A percentile compares a stretch with the other conserved stretches of the same genome.
phyloP scores from a whole-genome alignment of 2,797 vertebrate species.

The Acanthurus leucopareius region DNA sequence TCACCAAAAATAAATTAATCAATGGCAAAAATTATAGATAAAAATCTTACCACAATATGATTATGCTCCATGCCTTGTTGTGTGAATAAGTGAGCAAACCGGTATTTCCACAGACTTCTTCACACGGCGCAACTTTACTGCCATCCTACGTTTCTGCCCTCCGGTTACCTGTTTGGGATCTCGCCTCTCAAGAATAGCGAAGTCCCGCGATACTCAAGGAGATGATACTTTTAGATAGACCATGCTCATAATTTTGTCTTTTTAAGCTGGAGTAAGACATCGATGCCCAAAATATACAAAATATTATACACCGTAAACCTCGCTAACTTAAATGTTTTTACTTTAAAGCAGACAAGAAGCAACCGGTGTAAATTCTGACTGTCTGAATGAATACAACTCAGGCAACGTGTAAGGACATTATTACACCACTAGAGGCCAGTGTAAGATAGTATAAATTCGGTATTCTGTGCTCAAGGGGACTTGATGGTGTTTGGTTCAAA shows the following conservation, averaged over 20 bases:
- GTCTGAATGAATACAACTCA: background rate
- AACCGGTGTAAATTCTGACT: background rate
- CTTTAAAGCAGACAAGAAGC: background rate
- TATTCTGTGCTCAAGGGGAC: rapidly evolving
- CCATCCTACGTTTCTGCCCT: slow-evolving; percentile 55
- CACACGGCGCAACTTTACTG: slow-evolving; percentile 45
- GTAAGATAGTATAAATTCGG: background rate
- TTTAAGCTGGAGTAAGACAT: background rate
- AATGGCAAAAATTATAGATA: background rate
- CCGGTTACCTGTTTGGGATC: background rate
- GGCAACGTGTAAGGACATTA: slow-evolving; percentile 21
- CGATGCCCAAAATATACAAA: background rate
- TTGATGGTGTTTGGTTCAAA: background rate
- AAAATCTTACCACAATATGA: background rate
- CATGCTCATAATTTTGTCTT: background rate
- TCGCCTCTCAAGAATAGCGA: background rate
- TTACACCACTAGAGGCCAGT: slow-evolving; percentile 52
- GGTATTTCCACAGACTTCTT: rapidly evolving
- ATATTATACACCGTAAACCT: too few species aligned
- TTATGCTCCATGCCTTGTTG: rapidly evolving
- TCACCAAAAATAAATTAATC: background rate
- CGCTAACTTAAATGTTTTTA: background rate
- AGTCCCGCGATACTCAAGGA: slow-evolving; percentile 27
- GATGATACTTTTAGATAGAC: background rate
- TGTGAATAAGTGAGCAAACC: background rate